Base-by-base conservation (phyloP, 2,888 invertebrate genomes). In the Cryptus viduatorius region DNA sequence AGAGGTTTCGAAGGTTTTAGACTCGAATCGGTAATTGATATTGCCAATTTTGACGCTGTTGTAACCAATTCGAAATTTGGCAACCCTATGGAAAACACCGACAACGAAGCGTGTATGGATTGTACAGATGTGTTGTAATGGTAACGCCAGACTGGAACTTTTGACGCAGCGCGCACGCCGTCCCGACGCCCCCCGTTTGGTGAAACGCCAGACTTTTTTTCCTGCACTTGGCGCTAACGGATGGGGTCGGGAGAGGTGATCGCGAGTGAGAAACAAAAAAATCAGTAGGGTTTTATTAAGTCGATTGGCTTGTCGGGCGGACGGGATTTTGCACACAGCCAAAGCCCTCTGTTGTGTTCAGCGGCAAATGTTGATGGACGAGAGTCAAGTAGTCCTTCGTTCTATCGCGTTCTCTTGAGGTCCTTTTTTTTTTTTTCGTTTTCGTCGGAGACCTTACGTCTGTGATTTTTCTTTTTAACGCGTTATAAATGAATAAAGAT, bases 151-250 rank as follows among this genome's bases (percentile, higher is more conserved):
- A 37, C 12, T 56, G 19, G 56, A 73, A 46, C 48, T 79, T 65
- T 71, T 31, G 75, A 82, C 56, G 69, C 80, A 71, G 64, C 59
- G 24, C 59, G n/a, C 16, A 80, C 50, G 53, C 46, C 37, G 48
- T 61, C 24, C 16, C 56, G 42, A 46, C 73, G 31, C n/a, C 44
- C 10, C 44, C 10, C 31, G 69, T 78, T 84, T 86, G 83, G 80
- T 86, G 37, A 46, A 78, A 67, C 14, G 81, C 86, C 86, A 84
- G 59, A 67, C 29, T 82, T 83, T 81, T 78, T 82, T 5, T 56
- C 24, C 48, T 24, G 31, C 42, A 71, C 50, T 84, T 86, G 86
- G 78, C 86, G 59, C 61, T 50, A 50, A 71, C 59, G 65, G 53
- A 37, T 37, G 31, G 24, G 24, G 44, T 42, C n/a, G 42, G 24